phyloP scores from a whole-genome alignment of 2,888 invertebrate species.

The Cheilosia impressa region DNA sequence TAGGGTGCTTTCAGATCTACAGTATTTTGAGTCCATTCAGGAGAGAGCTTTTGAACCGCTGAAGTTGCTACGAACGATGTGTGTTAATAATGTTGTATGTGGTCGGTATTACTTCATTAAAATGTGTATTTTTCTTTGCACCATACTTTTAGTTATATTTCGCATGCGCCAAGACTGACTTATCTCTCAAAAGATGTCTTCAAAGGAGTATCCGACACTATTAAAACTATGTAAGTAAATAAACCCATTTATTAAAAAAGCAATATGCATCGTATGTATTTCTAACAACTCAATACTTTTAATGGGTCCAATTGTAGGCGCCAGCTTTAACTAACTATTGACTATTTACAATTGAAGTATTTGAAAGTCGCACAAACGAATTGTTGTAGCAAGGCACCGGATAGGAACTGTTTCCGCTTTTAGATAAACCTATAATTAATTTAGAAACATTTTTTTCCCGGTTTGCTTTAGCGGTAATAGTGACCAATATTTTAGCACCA shows the following conservation, averaged over 20 bases:
- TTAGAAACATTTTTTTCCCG: no score
- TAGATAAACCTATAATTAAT: no score
- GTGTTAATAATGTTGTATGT: conserved; percentile 61
- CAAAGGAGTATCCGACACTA: conserved; percentile 81
- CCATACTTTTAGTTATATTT: conserved; percentile 86
- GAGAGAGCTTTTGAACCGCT: conserved; percentile 81
- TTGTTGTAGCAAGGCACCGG: no score
- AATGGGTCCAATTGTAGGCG: no score
- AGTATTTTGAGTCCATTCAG: conserved; percentile 81
- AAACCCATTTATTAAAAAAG: neutral
- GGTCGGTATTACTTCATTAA: conserved; percentile 29
- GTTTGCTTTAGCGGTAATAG: no score
- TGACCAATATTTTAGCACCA: no score
- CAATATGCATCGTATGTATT: no score
- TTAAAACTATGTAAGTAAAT: conserved; percentile 86
- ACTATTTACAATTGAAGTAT: no score
- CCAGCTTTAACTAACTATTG: no score
- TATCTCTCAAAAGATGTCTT: conserved; percentile 83
- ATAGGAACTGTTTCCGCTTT: no score
- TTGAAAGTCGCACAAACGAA: no score
- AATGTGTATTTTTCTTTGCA: conserved; percentile 17
- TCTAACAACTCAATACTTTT: no score
- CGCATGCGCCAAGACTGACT: conserved; percentile 87
- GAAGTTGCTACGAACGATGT: conserved; percentile 80
- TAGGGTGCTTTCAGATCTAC: conserved; percentile 80